Conservation (phyloP, 2,797 vertebrate genomes). For the Mus spretus region DNA sequence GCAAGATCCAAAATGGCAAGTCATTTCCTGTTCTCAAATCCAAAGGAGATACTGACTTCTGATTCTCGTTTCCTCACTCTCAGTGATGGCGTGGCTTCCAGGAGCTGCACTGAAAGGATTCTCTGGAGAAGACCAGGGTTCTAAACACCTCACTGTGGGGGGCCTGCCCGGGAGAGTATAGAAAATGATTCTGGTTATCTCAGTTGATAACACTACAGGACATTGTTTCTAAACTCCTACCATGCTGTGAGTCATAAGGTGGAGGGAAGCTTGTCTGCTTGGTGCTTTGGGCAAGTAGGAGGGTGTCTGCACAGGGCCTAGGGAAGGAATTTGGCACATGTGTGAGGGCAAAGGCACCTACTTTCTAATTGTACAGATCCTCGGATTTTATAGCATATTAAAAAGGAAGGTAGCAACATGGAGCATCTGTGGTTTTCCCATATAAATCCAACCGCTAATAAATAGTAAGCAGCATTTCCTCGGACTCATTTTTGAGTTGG, state of each 20-base stretch:
- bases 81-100: slow-evolving; percentile 72
- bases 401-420: slow-evolving; percentile 82
- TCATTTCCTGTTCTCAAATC: slow-evolving; percentile 89
- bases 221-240: not conserved
- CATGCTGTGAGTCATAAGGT: not conserved
- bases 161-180: not conserved
- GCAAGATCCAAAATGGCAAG: slow-evolving; percentile 88
- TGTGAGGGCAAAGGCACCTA: slow-evolving; percentile 66
- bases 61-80: slow-evolving; percentile 84
- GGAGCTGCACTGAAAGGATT: slow-evolving; percentile 69
- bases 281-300: slow-evolving; percentile 46
- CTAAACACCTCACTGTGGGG: not conserved
- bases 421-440: slow-evolving; percentile 82
- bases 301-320: slow-evolving; percentile 18
- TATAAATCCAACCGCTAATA: slow-evolving; percentile 83
- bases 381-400: slow-evolving; percentile 82
- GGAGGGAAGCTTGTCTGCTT: not conserved
- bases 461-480: slow-evolving; percentile 77
- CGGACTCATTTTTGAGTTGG: slow-evolving; percentile 59
- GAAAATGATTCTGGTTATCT: slow-evolving; percentile 20
- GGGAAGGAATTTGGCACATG: slow-evolving; percentile 51
- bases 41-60: slow-evolving; percentile 87
- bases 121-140: slow-evolving; percentile 32
- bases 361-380: slow-evolving; percentile 82
- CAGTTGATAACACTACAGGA: not conserved